Evolutionary conservation across 2,113 vertebrate genomes (phyloP).

Genomic region (Thamnaconus septentrionalis): DNA sequence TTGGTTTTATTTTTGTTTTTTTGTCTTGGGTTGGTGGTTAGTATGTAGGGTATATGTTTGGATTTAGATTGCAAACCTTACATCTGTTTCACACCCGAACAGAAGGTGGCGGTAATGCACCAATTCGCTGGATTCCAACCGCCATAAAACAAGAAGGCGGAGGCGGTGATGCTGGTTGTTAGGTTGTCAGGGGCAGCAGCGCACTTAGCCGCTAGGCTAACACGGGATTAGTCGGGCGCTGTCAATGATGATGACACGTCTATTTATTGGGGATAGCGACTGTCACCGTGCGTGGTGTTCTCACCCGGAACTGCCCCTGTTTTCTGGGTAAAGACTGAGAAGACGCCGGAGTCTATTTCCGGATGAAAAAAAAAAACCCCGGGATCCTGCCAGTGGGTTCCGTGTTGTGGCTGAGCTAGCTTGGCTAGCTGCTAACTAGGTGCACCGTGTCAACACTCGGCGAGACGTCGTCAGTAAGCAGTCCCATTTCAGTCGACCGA

Average conservation of each 20-base stretch:
- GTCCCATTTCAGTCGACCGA: no score
- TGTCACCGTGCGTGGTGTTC: neutral
- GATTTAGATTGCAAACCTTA: no score
- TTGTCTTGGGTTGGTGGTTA: no score
- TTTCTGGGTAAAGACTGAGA: slow-evolving; percentile 7
- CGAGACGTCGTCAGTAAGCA: no score
- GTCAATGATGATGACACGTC: slow-evolving; percentile 32
- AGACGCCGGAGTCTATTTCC: neutral
- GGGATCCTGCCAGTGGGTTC: neutral
- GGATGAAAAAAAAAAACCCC: slow-evolving; percentile 11
- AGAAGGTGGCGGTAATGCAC: no score
- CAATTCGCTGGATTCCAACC: no score
- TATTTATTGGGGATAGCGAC: slow-evolving; percentile 11
- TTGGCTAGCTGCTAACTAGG: slow-evolving; percentile 17
- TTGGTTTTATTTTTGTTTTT: no score
- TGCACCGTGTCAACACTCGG: neutral
- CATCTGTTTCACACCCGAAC: no score
- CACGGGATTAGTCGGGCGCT: slow-evolving; percentile 27
- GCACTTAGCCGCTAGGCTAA: slow-evolving; percentile 8
- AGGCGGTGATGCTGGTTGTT: slow-evolving; percentile 51
- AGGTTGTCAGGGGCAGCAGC: slow-evolving; percentile 63
- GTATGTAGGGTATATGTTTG: no score
- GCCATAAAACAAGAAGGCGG: neutral
- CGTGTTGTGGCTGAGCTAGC: neutral
- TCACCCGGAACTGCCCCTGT: neutral